Percentiles rank a stretch among this genome's conserved stretches.
These are phyloP conservation scores for Onychomys torridus DNA, from an alignment of 2,797 vertebrate species.

Conservation along the genomic window DNA sequence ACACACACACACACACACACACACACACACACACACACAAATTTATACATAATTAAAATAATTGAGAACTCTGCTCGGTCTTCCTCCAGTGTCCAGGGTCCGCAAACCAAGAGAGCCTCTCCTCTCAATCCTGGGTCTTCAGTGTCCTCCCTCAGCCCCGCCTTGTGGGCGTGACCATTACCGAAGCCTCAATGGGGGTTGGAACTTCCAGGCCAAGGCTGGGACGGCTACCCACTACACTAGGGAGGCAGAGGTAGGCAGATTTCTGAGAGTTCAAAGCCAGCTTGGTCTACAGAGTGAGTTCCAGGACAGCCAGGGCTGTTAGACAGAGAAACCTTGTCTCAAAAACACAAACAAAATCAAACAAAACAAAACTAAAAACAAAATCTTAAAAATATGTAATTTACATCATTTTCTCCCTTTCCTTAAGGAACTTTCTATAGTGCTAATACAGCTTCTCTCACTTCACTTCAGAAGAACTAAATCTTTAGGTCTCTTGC, in stretches of 20 bases:
- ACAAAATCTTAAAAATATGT: background rate
- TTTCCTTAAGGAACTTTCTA: constrained; percentile 8
- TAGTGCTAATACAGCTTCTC: constrained; percentile 14
- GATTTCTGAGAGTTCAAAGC: too few relatives aligned
- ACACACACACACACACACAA: too few relatives aligned
- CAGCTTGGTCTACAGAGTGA: background rate
- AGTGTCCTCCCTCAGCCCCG: too few relatives aligned
- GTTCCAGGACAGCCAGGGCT: background rate
- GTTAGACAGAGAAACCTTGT: background rate
- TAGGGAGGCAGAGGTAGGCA: background rate
- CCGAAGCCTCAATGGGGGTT: too few relatives aligned
- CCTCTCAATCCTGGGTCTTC: too few relatives aligned
- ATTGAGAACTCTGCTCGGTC: too few relatives aligned
- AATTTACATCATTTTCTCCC: background rate
- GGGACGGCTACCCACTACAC: too few relatives aligned
- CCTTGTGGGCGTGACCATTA: too few relatives aligned
- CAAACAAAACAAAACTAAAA: background rate
- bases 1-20: background rate
- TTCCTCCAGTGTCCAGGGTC: too few relatives aligned
- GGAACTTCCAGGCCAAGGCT: too few relatives aligned
- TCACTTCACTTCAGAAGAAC: constrained; percentile 45
- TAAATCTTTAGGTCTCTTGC: constrained; percentile 39
- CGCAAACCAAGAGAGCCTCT: too few relatives aligned
- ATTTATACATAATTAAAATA: background rate
- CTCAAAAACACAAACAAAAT: background rate